phyloP scores from a whole-genome alignment of 2,888 invertebrate species.

The Cylloceria caligata region DNA sequence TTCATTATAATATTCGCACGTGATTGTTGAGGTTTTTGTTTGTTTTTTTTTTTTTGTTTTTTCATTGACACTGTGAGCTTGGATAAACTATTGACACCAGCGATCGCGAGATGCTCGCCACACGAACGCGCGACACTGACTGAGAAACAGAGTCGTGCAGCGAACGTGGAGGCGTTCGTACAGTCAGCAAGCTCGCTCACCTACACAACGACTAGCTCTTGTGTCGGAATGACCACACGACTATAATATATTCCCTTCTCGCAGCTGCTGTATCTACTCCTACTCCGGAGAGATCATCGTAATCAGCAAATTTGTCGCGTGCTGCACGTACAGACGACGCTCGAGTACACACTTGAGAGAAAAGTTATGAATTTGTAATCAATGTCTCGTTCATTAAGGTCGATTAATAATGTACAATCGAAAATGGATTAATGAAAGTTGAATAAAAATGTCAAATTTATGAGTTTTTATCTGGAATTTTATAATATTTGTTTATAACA shows the following conservation, averaged over 20 bases:
- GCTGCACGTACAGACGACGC: neutral
- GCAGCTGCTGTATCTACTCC: conserved; percentile 13
- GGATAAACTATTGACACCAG: conserved; percentile 30
- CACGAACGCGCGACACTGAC: conserved; percentile 70
- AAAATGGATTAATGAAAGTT: neutral
- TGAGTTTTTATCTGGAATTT: neutral
- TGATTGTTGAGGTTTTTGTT: neutral
- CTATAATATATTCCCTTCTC: conserved; percentile 30
- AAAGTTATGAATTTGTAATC: neutral
- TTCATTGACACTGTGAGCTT: conserved; percentile 1
- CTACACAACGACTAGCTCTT: conserved; percentile 19
- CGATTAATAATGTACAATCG: neutral
- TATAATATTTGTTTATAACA: neutral
- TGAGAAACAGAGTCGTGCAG: conserved; percentile 62
- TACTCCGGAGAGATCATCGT: conserved; percentile 3
- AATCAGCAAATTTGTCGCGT: conserved; percentile 16
- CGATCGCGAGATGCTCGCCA: conserved; percentile 57
- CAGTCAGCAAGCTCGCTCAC: conserved; percentile 34
- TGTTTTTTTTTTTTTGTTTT: conserved; percentile 15
- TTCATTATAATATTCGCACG: neutral
- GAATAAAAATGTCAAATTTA: neutral
- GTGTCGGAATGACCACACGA: conserved; percentile 43
- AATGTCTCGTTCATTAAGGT: neutral
- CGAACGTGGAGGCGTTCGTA: conserved; percentile 52
- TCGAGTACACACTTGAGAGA: neutral